Evolutionary conservation across 1,140 invertebrate species (phyloP).

Genomic region (Zaprionus camerounensis): DNA sequence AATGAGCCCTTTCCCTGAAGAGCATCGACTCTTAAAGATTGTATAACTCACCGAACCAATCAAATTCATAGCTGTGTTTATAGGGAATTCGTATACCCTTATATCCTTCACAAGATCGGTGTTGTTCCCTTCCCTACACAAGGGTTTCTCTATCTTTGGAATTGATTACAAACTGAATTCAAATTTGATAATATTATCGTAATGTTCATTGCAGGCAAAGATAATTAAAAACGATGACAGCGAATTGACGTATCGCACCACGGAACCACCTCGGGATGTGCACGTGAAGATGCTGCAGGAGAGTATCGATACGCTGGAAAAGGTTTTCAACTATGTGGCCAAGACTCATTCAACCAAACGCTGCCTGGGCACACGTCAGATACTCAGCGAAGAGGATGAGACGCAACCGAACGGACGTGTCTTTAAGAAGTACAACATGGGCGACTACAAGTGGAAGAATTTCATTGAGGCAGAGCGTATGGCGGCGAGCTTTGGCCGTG

Average conservation of each 20-base stretch:
- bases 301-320: slow-evolving; percentile 94
- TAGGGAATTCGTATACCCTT: not conserved
- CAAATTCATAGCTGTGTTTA: not conserved
- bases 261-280: slow-evolving; percentile 88
- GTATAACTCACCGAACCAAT: not conserved
- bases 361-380: slow-evolving; percentile 95
- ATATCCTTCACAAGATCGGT: not conserved
- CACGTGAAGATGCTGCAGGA: slow-evolving; percentile 90
- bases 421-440: slow-evolving; percentile 98
- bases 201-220: slow-evolving; percentile 69
- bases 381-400: slow-evolving; percentile 97
- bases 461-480: slow-evolving; percentile 91
- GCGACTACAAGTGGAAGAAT: slow-evolving; percentile 96
- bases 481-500: slow-evolving; percentile 91
- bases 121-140: not conserved
- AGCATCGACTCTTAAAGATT: not conserved
- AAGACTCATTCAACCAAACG: slow-evolving; percentile 89
- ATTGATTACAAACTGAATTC: not conserved
- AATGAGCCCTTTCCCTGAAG: not conserved
- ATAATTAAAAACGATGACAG: slow-evolving; percentile 73
- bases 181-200: not conserved
- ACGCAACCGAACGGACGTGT: slow-evolving; percentile 95
- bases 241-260: slow-evolving; percentile 90
- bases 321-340: slow-evolving; percentile 92
- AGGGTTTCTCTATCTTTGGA: not conserved